Base-by-base conservation (phyloP, 35 echinoderm and acorn worm species). In the Apostichopus japonicus region DNA sequence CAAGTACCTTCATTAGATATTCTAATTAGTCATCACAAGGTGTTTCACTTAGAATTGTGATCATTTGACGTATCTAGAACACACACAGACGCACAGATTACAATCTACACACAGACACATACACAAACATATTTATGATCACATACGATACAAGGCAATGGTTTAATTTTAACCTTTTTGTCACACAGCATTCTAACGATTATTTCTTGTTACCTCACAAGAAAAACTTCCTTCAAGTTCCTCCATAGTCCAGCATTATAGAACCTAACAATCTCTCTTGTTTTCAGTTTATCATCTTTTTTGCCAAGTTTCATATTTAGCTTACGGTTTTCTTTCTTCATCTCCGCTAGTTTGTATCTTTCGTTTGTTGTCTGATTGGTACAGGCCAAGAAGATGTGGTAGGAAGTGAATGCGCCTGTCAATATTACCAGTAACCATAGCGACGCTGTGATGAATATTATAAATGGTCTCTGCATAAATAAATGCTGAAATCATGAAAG, bases 361-460 rank as follows among this genome's bases (percentile, higher is more conserved):
- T 97, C 96, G 58, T 97, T 97, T 25, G 96, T 97, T 23, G 96
- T 97, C 58, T 97, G 96, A 56, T 97, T 97, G 52, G 92, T 95
- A 4, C 76, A 2, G 5, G 88, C 91, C 5, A 97, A 92, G 88
- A 88, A 95, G 17, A 93, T 14, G 54, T 97, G 96, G 51, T 95
- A 97, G 56, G 56, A 80, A 19, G 72, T 86, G 24, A 97, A 97
- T 15, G 86, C 91, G 63, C 91, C 88, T 24, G 95, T 87, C 79
- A 97, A 63, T 65, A 95, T 51, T 56, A 79, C 58, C 22, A 97
- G 91, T 15, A 97, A 63, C 33, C 62, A 76, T 17, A 97, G 86
- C n/a, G 94, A 84, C 16, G 92, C 90, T 54, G 92, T 72, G 27
- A 97, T 82, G 92, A 97, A 97, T 15, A 97, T 84, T 23, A 93